Evolutionary conservation across 64 coral and sea anemone genomes (phyloP).

Genomic region (Actinia equina): DNA sequence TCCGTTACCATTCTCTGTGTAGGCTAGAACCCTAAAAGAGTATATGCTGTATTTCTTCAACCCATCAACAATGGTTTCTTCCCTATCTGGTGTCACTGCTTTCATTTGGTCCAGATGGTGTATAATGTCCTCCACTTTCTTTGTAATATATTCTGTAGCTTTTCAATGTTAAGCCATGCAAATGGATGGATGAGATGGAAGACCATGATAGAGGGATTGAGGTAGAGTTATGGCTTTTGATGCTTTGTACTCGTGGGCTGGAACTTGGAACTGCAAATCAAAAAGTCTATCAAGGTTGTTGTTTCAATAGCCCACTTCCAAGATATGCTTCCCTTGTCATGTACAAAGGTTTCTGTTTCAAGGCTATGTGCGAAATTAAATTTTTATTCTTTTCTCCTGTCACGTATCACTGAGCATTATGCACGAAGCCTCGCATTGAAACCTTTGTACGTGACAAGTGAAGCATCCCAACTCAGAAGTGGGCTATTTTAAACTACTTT

Average conservation of each 20-base stretch:
- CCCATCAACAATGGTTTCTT: neutral
- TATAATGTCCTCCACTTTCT: neutral
- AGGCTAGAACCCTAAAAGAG: conserved; percentile 36
- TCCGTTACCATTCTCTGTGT: conserved; percentile 46
- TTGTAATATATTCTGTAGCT: conserved; percentile 47
- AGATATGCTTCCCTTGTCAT: too few relatives aligned
- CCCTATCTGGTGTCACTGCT: neutral
- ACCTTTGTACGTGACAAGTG: too few relatives aligned
- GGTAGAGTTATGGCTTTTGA: conserved; percentile 19
- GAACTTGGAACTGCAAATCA: conserved; percentile 21
- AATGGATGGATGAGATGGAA: neutral
- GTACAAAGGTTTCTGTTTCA: too few relatives aligned
- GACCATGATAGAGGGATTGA: conserved; percentile 26
- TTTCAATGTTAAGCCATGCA: neutral
- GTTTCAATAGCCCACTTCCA: too few relatives aligned
- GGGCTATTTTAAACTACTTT: too few relatives aligned
- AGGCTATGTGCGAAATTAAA: too few relatives aligned
- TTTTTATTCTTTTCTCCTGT: too few relatives aligned
- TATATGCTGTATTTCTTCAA: conserved; percentile 33
- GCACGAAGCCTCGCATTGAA: too few relatives aligned
- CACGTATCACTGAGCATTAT: too few relatives aligned
- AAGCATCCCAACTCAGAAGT: too few relatives aligned
- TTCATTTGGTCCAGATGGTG: conserved; percentile 4
- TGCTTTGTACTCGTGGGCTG: neutral
- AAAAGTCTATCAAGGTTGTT: too few relatives aligned